Evolutionary conservation across 2,888 invertebrate species (phyloP).

Genomic region (Callimorpha dominula): DNA sequence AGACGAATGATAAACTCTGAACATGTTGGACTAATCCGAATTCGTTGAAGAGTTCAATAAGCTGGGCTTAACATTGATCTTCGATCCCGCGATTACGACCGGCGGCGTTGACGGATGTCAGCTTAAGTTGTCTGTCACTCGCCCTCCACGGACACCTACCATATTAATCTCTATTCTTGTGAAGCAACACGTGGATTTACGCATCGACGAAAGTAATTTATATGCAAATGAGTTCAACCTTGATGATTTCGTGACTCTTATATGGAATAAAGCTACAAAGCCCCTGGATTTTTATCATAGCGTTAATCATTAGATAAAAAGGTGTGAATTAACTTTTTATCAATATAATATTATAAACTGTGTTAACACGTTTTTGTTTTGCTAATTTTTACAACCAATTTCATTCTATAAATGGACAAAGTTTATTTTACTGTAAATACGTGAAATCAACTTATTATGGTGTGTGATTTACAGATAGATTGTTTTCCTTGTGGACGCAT

Average conservation of each 20-base stretch:
- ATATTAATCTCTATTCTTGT: slow-evolving; percentile 83
- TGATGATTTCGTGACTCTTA: slow-evolving; percentile 83
- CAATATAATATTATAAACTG: slow-evolving; percentile 21
- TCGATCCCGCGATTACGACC: slow-evolving; percentile 82
- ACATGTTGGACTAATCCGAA: slow-evolving; percentile 70
- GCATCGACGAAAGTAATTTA: slow-evolving; percentile 84
- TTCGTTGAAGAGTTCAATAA: slow-evolving; percentile 82
- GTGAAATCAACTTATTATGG: background rate
- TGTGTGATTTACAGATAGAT: background rate
- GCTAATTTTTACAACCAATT: background rate
- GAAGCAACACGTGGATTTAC: slow-evolving; percentile 85
- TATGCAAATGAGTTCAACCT: slow-evolving; percentile 84
- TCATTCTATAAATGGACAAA: background rate
- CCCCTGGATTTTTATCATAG: slow-evolving; percentile 65
- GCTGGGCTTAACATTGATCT: slow-evolving; percentile 84
- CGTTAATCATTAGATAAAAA: slow-evolving; percentile 61
- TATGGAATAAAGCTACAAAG: slow-evolving; percentile 67
- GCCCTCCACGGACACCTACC: slow-evolving; percentile 77
- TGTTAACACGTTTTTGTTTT: slow-evolving; percentile 9
- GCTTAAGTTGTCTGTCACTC: slow-evolving; percentile 85
- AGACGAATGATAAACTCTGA: slow-evolving; percentile 68
- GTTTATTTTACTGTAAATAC: background rate
- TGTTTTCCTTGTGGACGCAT: slow-evolving; percentile 13
- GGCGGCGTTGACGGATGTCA: slow-evolving; percentile 85
- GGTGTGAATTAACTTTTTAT: slow-evolving; percentile 63